Conservation (phyloP, 1,140 invertebrate species). For the Acyrthosiphon pisum region DNA sequence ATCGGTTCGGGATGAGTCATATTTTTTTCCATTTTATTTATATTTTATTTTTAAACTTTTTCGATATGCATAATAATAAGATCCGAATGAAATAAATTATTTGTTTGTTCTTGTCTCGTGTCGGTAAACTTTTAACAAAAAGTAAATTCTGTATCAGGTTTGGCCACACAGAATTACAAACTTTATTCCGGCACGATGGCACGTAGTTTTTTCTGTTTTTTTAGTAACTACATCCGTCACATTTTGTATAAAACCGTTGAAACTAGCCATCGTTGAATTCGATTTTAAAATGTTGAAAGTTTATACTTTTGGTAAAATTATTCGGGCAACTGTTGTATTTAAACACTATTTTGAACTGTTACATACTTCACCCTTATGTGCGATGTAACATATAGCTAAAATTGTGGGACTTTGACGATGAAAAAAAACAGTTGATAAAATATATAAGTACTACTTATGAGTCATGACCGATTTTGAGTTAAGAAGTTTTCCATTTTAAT, state of each 20-base stretch:
- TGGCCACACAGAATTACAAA: neutral
- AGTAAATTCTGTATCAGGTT: neutral
- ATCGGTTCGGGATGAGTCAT: neutral
- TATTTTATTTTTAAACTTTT: neutral
- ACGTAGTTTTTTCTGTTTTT: neutral
- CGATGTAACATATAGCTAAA: neutral
- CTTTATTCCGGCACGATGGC: neutral
- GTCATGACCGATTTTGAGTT: neutral
- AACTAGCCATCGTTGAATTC: neutral
- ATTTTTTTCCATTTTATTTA: neutral
- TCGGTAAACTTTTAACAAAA: slow-evolving; percentile 15
- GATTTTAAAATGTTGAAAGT: neutral
- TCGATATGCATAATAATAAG: neutral
- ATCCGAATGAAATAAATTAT: slow-evolving; percentile 29
- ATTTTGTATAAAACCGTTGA: neutral
- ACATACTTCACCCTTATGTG: neutral
- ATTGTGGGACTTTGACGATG: neutral
- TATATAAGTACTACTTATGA: neutral
- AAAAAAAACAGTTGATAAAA: neutral
- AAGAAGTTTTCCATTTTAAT: neutral
- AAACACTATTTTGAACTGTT: neutral
- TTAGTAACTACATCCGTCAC: no score
- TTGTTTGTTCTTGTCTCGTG: slow-evolving; percentile 19
- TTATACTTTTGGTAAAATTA: neutral
- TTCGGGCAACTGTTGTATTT: neutral